Conservation (phyloP, 2,113 vertebrate species). For the Turdus rufiventris region DNA sequence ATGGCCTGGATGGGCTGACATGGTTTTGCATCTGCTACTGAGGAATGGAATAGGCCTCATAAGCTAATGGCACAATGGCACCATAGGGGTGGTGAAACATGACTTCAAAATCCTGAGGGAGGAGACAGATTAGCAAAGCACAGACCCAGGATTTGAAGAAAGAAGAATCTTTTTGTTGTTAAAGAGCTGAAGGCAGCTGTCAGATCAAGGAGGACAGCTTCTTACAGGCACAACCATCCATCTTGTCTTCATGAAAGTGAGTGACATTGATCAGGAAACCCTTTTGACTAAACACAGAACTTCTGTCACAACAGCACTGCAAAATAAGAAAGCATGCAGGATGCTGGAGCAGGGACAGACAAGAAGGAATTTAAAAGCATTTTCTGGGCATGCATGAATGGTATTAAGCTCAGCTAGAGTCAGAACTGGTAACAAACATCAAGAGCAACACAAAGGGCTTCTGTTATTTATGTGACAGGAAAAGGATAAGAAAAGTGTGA, state of each 20-base stretch:
- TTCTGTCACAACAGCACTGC: background rate
- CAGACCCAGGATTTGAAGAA: background rate
- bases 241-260: background rate
- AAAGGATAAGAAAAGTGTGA: background rate
- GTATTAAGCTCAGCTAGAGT: background rate
- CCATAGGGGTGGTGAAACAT: background rate
- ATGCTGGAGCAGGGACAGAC: background rate
- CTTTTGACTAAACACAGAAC: background rate
- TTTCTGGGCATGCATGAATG: no score
- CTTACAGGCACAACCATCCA: background rate
- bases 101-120: background rate
- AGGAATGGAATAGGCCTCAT: background rate
- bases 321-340: background rate
- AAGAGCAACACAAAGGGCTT: background rate
- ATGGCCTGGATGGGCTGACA: fast-evolving
- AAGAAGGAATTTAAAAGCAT: background rate
- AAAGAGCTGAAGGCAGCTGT: background rate
- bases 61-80: background rate
- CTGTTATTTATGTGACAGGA: background rate
- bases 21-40: background rate
- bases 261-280: background rate
- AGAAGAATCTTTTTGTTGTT: background rate
- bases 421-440: background rate
- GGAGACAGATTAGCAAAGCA: background rate
- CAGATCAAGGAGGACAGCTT: background rate